Evolutionary conservation across 2,113 vertebrate genomes (phyloP).

Genomic region (Ptychochromis oligacanthus): DNA sequence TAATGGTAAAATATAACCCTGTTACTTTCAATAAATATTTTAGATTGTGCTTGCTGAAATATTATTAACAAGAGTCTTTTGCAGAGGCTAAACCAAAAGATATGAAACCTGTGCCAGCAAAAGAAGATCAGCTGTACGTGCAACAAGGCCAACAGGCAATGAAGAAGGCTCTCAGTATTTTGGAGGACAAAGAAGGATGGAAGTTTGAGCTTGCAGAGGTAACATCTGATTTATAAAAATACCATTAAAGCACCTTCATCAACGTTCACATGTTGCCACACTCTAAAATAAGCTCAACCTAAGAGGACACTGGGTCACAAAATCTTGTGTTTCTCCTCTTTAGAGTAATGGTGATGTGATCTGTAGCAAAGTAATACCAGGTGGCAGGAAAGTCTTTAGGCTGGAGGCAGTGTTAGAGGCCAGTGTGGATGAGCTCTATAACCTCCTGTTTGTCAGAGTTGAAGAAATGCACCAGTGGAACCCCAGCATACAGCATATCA

Average conservation of each 20-base stretch:
- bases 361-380: constrained; percentile 74
- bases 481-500: constrained; percentile 75
- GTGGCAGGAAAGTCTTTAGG: constrained; percentile 80
- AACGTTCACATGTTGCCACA: neutral
- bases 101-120: neutral
- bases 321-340: neutral
- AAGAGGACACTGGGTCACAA: no score
- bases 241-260: neutral
- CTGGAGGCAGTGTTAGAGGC: constrained; percentile 79
- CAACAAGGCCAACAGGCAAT: constrained; percentile 76
- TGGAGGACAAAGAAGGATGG: constrained; percentile 76
- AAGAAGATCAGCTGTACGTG: constrained; percentile 63
- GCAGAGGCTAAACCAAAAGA: constrained; percentile 44
- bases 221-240: neutral
- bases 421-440: constrained; percentile 72
- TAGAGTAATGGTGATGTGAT: constrained; percentile 75
- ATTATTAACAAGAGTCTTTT: neutral
- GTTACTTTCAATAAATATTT: neutral
- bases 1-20: constrained; percentile 25
- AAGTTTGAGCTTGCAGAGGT: constrained; percentile 75
- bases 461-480: constrained; percentile 86
- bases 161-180: constrained; percentile 73
- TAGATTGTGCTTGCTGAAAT: neutral
- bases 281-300: neutral
- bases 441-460: constrained; percentile 77